Conservation (phyloP, 53 echinoderm and acorn worm genomes). For the Echinometra lucunter region DNA sequence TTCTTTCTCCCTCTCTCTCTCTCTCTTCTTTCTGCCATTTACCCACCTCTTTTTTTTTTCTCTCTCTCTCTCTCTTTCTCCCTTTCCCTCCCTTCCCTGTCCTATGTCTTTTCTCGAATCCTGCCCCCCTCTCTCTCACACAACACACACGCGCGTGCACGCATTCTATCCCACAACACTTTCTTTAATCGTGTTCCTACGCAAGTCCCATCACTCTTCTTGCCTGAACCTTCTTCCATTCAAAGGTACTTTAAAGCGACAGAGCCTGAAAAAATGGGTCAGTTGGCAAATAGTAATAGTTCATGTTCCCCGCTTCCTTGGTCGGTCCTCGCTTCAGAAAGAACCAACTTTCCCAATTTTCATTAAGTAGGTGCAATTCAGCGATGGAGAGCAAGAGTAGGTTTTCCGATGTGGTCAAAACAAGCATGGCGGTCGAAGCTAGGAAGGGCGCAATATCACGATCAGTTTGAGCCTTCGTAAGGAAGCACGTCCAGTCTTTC, state of each 20-base stretch:
- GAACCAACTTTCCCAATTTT: conserved; percentile 44
- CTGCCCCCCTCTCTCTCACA: not conserved
- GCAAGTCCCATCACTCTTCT: not conserved
- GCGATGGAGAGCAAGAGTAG: conserved; percentile 20
- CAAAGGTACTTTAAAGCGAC: conserved; percentile 33
- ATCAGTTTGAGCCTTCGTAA: not conserved
- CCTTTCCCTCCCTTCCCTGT: not conserved
- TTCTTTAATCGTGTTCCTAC: not conserved
- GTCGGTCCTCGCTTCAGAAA: not conserved
- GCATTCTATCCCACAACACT: not conserved
- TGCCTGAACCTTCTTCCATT: not conserved
- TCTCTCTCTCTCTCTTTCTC: not conserved
- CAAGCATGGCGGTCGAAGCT: not conserved
- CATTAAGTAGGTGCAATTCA: conserved; percentile 52
- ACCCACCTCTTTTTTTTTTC: not conserved
- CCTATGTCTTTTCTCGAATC: not conserved
- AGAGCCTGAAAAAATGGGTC: conserved; percentile 45
- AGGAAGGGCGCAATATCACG: conserved; percentile 1
- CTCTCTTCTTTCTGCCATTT: too few species aligned
- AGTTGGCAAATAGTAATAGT: conserved; percentile 54
- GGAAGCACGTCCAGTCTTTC: conserved; percentile 11
- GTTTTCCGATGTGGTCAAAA: conserved; percentile 39
- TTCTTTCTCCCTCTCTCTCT: too few species aligned
- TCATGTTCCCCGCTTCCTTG: conserved; percentile 24
- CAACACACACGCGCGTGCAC: too few species aligned